These are phyloP conservation scores for Fregata magnificens DNA, from an alignment of 2,113 vertebrate species.

Conservation along the genomic window DNA sequence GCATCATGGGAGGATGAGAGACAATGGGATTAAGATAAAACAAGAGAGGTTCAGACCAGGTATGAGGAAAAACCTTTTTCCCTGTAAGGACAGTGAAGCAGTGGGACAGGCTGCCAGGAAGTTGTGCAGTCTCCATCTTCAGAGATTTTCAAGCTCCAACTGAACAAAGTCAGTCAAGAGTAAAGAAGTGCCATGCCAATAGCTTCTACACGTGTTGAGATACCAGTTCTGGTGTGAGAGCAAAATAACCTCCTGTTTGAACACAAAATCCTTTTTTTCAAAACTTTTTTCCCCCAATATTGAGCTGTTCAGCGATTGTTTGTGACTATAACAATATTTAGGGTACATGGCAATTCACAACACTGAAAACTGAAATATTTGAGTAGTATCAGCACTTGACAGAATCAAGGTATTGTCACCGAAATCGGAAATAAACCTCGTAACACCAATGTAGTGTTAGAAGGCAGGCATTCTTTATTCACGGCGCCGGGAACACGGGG, in stretches of 20 bases:
- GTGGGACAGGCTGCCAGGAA: neutral
- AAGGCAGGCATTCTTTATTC: no score
- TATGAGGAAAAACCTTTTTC: neutral
- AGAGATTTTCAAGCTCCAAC: neutral
- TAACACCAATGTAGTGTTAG: no score
- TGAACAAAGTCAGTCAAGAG: neutral
- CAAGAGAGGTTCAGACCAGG: neutral
- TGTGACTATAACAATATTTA: neutral
- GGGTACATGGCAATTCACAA: neutral
- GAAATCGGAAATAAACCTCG: no score
- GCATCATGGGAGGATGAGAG: neutral
- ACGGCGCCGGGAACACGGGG: no score
- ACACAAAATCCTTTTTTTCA: neutral
- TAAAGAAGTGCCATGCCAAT: neutral
- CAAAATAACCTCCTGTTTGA: neutral
- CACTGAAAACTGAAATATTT: neutral
- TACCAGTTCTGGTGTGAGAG: neutral
- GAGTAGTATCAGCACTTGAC: neutral
- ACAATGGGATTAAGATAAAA: neutral
- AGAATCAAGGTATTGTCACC: neutral
- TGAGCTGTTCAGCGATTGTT: neutral
- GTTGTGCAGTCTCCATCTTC: neutral
- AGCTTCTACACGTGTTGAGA: neutral
- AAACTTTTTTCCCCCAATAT: fast-evolving
- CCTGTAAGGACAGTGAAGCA: neutral